phyloP scores from a whole-genome alignment of 2,113 vertebrate species.

The Gallinago media region DNA sequence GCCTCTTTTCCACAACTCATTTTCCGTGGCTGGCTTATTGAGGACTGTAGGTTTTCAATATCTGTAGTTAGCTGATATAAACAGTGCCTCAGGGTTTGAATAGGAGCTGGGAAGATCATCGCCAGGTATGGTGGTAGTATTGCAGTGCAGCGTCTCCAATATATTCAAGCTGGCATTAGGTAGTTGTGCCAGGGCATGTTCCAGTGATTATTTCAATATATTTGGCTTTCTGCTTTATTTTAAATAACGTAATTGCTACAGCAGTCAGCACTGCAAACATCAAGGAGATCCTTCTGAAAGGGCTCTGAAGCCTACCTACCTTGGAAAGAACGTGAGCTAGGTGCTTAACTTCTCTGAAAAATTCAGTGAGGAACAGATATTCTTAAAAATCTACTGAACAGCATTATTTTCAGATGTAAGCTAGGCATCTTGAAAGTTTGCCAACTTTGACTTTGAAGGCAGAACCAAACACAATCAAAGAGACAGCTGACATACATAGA shows the following conservation, averaged over 20 bases:
- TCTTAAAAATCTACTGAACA: neutral
- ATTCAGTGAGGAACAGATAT: fast-evolving
- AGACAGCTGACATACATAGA: neutral
- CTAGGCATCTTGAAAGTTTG: neutral
- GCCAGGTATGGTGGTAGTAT: neutral
- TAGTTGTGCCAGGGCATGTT: neutral
- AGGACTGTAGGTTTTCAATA: neutral
- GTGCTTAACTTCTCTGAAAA: neutral
- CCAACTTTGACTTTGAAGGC: neutral
- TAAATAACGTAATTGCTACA: neutral
- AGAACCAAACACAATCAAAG: neutral
- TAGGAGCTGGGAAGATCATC: neutral
- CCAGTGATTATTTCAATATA: neutral
- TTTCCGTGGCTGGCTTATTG: neutral
- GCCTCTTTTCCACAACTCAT: neutral
- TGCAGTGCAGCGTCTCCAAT: neutral
- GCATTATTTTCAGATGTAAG: neutral
- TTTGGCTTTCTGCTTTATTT: neutral
- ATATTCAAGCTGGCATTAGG: neutral
- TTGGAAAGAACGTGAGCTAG: neutral
- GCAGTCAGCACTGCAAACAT: neutral
- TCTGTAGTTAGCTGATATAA: neutral
- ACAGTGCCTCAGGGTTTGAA: neutral
- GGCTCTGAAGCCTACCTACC: neutral
- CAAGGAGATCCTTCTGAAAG: neutral